Conservation (phyloP, 1,140 invertebrate species). For the Octopus bimaculoides region DNA sequence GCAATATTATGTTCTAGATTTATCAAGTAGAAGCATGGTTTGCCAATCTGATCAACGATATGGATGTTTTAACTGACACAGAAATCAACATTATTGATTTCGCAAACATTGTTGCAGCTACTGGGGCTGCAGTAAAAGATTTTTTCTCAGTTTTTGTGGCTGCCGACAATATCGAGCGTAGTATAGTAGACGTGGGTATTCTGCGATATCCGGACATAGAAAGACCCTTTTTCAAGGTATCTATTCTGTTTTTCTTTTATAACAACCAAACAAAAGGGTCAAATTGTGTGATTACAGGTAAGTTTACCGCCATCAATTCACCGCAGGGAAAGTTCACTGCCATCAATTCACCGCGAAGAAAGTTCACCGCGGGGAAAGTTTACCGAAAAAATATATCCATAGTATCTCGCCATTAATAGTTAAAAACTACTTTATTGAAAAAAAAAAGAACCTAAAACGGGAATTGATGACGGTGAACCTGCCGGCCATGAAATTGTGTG, state of each 20-base stretch:
- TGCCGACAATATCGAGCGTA: not conserved
- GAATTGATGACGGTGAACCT: no score
- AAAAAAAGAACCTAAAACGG: no score
- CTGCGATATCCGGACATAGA: conserved; percentile 13
- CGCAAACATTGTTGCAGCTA: conserved; percentile 8
- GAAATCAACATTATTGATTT: not conserved
- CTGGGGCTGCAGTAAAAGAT: not conserved
- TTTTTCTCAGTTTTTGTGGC: not conserved
- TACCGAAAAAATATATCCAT: no score
- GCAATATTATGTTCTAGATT: not conserved
- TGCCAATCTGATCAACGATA: not conserved
- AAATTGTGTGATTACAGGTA: no score
- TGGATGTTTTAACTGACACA: not conserved
- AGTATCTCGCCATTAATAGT: no score
- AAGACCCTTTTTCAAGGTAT: conserved; percentile 8
- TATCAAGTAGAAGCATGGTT: conserved; percentile 1
- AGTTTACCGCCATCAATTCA: no score
- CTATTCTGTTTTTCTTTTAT: not conserved
- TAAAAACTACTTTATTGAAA: no score
- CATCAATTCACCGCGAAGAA: no score
- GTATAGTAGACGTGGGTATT: conserved; percentile 1
- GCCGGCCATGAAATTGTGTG: not conserved
- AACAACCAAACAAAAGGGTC: no score
- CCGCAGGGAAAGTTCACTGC: no score
- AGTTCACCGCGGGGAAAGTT: no score